A percentile compares a stretch with the other conserved stretches of the same genome.
Conservation (phyloP, 2,797 vertebrate species). For the Sebastes hopkinsi region DNA sequence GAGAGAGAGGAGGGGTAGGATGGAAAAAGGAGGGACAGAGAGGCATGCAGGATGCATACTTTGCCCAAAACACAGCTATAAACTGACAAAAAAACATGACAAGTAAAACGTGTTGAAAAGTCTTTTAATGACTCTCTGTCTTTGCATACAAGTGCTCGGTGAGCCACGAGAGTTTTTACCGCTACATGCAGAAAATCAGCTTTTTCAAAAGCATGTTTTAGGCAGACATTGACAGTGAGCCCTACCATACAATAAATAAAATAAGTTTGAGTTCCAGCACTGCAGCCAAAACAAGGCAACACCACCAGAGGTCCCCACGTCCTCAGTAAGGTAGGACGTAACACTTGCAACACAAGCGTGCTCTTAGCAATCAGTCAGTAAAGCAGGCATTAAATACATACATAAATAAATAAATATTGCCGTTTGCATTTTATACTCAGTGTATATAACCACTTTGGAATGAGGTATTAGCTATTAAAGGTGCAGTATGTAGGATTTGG, state of each 20-base stretch:
- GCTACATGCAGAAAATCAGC: background rate
- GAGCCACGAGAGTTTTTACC: background rate
- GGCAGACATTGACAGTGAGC: background rate
- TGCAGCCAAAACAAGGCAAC: background rate
- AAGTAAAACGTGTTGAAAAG: background rate
- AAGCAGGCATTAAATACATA: background rate
- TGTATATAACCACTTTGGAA: background rate
- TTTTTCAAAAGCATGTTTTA: background rate
- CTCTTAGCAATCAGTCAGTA: background rate
- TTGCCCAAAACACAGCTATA: background rate
- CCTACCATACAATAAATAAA: background rate
- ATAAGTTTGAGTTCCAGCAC: background rate
- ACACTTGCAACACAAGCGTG: background rate
- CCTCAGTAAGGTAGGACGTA: background rate
- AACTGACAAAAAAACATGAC: slow-evolving; percentile 5
- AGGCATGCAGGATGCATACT: slow-evolving; percentile 22
- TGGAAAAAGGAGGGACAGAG: slow-evolving; percentile 40
- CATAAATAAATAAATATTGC: background rate
- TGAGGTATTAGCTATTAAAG: slow-evolving; percentile 19
- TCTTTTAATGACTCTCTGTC: slow-evolving; percentile 37
- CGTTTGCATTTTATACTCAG: slow-evolving; percentile 13
- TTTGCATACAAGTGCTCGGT: background rate
- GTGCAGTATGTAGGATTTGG: too few relatives aligned
- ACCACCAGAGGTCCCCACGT: background rate
- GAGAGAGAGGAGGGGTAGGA: slow-evolving; percentile 25